These are phyloP conservation scores for Hydrophis major DNA, from an alignment of 2,797 vertebrate genomes.

Conservation along the genomic window DNA sequence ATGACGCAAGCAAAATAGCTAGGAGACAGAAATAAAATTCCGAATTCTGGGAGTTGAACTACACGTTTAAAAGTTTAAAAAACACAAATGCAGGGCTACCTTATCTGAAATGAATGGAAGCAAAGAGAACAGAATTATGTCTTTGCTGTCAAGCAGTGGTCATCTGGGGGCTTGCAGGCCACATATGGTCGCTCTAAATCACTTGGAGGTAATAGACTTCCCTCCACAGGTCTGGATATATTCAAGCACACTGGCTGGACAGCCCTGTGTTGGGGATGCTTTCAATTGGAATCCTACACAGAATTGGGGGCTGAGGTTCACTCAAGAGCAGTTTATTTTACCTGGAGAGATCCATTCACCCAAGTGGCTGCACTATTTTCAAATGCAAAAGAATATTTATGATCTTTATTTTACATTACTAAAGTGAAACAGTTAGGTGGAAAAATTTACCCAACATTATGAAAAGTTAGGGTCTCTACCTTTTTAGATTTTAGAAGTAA, in stretches of 20 bases:
- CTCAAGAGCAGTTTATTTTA: background rate
- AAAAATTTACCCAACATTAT: background rate
- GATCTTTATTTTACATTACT: background rate
- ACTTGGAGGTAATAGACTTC: too few species aligned
- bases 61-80: background rate
- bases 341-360: background rate
- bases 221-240: background rate
- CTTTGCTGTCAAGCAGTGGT: background rate
- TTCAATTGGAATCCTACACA: background rate
- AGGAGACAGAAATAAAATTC: background rate
- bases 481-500: background rate
- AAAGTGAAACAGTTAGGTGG: background rate
- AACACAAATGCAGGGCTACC: background rate
- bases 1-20: background rate
- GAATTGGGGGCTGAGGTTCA: background rate
- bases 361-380: background rate
- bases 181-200: background rate
- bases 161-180: background rate
- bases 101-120: background rate
- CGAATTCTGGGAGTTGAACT: background rate
- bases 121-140: background rate
- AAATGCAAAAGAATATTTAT: background rate
- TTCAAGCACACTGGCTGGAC: background rate
- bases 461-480: background rate
- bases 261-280: background rate